phyloP scores from a whole-genome alignment of 2,888 invertebrate species.

The Plagodis pulveraria region DNA sequence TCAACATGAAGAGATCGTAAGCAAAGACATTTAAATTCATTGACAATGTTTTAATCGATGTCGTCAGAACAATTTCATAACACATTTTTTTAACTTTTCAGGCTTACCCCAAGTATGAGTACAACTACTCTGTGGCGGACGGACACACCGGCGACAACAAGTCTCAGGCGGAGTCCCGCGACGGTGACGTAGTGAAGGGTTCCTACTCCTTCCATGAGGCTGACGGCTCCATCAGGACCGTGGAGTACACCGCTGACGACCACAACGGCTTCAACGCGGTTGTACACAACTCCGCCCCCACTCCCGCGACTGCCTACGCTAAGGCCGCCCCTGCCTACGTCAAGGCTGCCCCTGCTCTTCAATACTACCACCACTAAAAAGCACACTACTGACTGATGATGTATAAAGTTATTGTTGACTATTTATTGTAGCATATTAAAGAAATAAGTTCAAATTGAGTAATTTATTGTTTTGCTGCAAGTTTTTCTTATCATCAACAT shows the following conservation, averaged over 20 bases:
- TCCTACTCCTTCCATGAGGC: slow-evolving; percentile 83
- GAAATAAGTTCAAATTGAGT: slow-evolving; percentile 4
- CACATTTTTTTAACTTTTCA: slow-evolving; percentile 29
- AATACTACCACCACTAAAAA: slow-evolving; percentile 36
- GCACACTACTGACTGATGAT: slow-evolving; percentile 17
- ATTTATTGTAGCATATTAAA: slow-evolving; percentile 38
- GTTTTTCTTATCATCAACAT: no score
- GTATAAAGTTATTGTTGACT: slow-evolving; percentile 29
- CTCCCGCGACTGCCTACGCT: slow-evolving; percentile 47
- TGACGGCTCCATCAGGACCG: slow-evolving; percentile 83
- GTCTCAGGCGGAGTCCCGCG: slow-evolving; percentile 80
- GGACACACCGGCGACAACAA: slow-evolving; percentile 85
- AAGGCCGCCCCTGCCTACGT: slow-evolving; percentile 45
- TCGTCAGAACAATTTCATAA: no score
- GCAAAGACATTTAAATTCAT: no score
- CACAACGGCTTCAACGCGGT: slow-evolving; percentile 79
- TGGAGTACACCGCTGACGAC: slow-evolving; percentile 82
- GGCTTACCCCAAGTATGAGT: slow-evolving; percentile 79
- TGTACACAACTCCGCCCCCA: slow-evolving; percentile 65
- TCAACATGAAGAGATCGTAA: slow-evolving; percentile 23
- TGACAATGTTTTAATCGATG: no score
- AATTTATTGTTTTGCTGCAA: no score
- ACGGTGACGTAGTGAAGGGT: slow-evolving; percentile 83
- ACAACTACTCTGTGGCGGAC: slow-evolving; percentile 83
- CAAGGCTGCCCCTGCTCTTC: slow-evolving; percentile 46